Conservation (phyloP, 2,797 vertebrate species). For the Pelochelys cantorii region DNA sequence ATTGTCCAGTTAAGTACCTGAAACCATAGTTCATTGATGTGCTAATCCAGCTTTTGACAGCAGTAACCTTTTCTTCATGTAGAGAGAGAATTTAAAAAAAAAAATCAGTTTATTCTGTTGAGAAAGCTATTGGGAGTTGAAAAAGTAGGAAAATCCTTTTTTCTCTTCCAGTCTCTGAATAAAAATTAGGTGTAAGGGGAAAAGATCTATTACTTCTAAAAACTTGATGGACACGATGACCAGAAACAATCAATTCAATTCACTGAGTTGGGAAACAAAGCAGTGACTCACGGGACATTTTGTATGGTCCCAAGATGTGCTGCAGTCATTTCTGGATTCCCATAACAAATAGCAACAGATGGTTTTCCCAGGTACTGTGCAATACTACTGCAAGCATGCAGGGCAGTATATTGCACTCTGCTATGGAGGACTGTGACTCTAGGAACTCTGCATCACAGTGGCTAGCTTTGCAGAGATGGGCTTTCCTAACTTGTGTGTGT, state of each 20-base stretch:
- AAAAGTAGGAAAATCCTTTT: neutral
- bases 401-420: no score
- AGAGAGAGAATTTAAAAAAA: neutral
- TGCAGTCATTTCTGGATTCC: no score
- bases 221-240: neutral
- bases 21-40: neutral
- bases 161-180: neutral
- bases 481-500: no score
- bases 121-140: neutral
- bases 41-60: neutral
- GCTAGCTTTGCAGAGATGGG: no score
- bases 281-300: no score
- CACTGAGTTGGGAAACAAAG: neutral
- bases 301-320: no score
- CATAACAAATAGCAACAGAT: no score
- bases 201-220: neutral
- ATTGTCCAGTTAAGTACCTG: neutral
- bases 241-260: neutral
- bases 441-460: no score
- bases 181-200: neutral
- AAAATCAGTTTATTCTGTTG: neutral
- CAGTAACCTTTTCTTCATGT: neutral
- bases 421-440: no score
- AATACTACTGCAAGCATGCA: no score
- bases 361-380: no score